Conservation (phyloP, 2,113 vertebrate species). For the Mastomys natalensis region DNA sequence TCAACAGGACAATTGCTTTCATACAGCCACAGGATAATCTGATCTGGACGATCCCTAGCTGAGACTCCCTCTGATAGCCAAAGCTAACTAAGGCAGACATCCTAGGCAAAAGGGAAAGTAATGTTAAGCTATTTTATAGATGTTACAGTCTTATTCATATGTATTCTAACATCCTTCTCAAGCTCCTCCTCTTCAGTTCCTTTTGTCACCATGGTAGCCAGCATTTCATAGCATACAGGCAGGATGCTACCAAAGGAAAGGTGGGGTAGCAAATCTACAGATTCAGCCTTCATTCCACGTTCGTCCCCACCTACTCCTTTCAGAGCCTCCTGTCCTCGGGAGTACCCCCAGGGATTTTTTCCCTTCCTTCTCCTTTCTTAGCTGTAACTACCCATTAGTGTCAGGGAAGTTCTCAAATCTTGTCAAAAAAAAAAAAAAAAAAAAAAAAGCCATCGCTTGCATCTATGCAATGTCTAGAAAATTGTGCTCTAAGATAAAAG, state of each 20-base stretch:
- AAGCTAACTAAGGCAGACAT: neutral
- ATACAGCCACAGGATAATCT: neutral
- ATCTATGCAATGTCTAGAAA: neutral
- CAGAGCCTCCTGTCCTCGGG: neutral
- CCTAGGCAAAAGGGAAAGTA: neutral
- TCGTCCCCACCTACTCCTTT: neutral
- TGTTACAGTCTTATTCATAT: neutral
- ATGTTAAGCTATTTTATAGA: neutral
- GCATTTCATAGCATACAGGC: neutral
- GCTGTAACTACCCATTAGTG: constrained; percentile 14
- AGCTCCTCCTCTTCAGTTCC: neutral
- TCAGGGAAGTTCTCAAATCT: neutral
- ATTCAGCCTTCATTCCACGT: neutral
- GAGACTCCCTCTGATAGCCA: neutral
- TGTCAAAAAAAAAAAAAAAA: constrained; percentile 37
- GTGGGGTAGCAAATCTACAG: neutral
- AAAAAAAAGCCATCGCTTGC: neutral
- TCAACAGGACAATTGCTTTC: neutral
- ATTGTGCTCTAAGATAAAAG: constrained; percentile 33
- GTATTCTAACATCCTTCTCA: neutral
- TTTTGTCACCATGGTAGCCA: constrained; percentile 26
- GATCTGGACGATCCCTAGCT: no score
- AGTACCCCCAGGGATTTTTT: neutral
- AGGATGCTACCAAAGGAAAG: neutral
- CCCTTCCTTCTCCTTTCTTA: neutral